Percentiles rank a stretch among this genome's conserved stretches.
These are phyloP conservation scores for Stenchaetothrips biformis DNA, from an alignment of 2,888 invertebrate species.

Conservation along the genomic window DNA sequence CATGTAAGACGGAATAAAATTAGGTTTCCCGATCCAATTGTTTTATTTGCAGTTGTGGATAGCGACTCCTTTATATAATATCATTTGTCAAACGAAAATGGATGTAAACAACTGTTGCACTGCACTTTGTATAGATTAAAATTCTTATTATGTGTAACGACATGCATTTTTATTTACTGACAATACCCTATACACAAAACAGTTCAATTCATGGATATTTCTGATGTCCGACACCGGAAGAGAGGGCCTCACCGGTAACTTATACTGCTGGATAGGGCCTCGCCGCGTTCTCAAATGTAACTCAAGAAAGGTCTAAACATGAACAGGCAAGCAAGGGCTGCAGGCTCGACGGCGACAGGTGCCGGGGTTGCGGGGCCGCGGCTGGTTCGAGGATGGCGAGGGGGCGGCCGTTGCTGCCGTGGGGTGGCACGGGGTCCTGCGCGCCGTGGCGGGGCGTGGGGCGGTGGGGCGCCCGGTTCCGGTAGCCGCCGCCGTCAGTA, in stretches of 20 bases:
- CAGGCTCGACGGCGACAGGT: too few relatives aligned
- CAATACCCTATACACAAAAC: neutral
- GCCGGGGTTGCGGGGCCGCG: too few relatives aligned
- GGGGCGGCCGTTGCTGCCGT: neutral
- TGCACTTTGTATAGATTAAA: conserved; percentile 25
- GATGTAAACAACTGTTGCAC: conserved; percentile 21
- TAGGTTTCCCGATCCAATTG: neutral
- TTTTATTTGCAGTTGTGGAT: neutral
- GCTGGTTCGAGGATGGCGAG: neutral
- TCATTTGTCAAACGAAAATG: neutral
- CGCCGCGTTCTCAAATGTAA: too few relatives aligned
- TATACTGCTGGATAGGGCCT: too few relatives aligned
- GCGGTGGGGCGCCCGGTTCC: conserved; percentile 7
- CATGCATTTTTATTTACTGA: neutral
- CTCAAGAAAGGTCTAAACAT: too few relatives aligned
- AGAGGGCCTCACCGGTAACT: too few relatives aligned
- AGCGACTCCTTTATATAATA: neutral
- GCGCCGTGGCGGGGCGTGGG: neutral
- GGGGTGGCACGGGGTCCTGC: neutral
- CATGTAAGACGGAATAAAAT: conserved; percentile 7
- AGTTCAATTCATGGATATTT: too few relatives aligned
- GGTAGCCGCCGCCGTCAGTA: neutral
- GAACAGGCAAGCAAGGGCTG: too few relatives aligned
- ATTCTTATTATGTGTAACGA: conserved; percentile 9
- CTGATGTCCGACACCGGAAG: too few relatives aligned